These are phyloP conservation scores for Nannospalax galili DNA, from an alignment of 2,113 vertebrate species.

Conservation along the genomic window DNA sequence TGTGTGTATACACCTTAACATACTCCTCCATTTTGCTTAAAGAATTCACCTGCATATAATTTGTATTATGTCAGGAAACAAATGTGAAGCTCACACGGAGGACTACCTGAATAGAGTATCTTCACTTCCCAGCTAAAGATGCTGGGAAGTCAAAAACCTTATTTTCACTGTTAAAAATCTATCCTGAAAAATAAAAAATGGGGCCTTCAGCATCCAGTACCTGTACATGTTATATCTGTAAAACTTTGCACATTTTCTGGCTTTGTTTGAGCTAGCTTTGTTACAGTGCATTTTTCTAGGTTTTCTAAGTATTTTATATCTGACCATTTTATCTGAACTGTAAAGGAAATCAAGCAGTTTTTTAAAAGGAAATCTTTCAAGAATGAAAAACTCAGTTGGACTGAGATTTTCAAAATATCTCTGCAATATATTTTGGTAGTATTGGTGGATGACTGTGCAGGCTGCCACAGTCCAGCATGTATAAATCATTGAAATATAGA, in stretches of 20 bases:
- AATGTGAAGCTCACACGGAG: background rate
- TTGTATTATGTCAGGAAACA: background rate
- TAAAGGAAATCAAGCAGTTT: background rate
- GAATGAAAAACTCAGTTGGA: background rate
- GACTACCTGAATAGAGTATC: background rate
- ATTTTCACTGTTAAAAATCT: background rate
- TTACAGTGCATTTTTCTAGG: background rate
- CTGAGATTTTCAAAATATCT: background rate
- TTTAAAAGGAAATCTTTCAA: constrained; percentile 27
- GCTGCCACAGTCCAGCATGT: background rate
- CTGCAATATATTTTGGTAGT: background rate
- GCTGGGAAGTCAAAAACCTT: background rate
- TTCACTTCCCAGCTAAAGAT: background rate
- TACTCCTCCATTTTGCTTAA: background rate
- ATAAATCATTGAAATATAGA: background rate
- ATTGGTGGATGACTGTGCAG: background rate
- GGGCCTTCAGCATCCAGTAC: background rate
- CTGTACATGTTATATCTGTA: background rate
- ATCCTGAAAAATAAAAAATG: background rate
- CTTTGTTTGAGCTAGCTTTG: background rate
- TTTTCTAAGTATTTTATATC: background rate
- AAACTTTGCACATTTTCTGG: background rate
- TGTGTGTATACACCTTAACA: background rate
- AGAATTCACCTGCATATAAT: background rate
- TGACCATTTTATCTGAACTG: background rate